These are phyloP conservation scores for Eustalomyia histrio DNA, from an alignment of 2,888 invertebrate genomes.

Conservation along the genomic window DNA sequence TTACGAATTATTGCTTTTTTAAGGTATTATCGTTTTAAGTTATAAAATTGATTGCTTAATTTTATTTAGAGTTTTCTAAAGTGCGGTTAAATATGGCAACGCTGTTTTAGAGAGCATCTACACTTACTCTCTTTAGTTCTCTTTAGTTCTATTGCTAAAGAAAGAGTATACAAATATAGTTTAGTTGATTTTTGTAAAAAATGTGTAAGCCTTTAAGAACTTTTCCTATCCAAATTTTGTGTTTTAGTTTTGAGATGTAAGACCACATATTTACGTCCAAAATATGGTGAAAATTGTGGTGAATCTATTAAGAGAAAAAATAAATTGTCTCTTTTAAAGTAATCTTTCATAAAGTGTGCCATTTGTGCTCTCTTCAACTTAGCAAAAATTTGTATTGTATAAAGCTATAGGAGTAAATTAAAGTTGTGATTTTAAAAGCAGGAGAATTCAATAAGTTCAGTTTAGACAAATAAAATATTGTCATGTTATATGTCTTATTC, in stretches of 20 bases:
- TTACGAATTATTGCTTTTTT: slow-evolving; percentile 53
- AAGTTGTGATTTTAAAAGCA: too few species aligned
- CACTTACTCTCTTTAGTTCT: too few species aligned
- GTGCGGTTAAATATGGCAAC: slow-evolving; percentile 36
- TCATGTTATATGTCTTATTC: too few species aligned
- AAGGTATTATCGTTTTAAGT: slow-evolving; percentile 4
- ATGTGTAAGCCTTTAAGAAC: slow-evolving; percentile 18
- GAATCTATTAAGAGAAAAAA: slow-evolving; percentile 45
- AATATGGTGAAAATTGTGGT: slow-evolving; percentile 74
- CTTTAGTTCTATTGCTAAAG: not conserved
- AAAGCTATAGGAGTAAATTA: too few species aligned
- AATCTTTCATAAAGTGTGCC: not conserved
- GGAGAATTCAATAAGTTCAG: too few species aligned
- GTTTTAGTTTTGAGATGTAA: slow-evolving; percentile 69
- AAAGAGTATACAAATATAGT: not conserved
- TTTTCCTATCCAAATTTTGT: slow-evolving; percentile 64
- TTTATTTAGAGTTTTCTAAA: slow-evolving; percentile 60
- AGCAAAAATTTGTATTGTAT: too few species aligned
- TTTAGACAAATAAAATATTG: too few species aligned
- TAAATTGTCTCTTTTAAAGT: not conserved
- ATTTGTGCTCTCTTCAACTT: not conserved
- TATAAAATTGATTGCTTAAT: slow-evolving; percentile 50
- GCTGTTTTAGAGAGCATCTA: not conserved
- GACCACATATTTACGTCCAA: slow-evolving; percentile 75
- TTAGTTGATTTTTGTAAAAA: not conserved